phyloP scores from a whole-genome alignment of 2,888 invertebrate species.

The Sipha maydis region DNA sequence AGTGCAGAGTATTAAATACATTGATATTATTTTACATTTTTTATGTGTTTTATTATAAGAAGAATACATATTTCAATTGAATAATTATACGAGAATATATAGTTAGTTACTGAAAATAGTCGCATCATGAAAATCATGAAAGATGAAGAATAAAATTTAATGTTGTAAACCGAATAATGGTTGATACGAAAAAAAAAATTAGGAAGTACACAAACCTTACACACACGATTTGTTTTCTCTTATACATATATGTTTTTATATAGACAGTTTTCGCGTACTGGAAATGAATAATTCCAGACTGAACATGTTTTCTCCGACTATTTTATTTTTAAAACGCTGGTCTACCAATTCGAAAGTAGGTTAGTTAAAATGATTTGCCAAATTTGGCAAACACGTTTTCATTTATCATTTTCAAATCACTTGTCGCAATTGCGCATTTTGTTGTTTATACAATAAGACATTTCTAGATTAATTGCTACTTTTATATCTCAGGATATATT shows the following conservation, averaged over 20 bases:
- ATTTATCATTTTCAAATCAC: not conserved
- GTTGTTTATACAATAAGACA: not conserved
- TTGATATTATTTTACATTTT: too few relatives aligned
- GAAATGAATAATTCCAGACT: constrained; percentile 17
- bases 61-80: too few relatives aligned
- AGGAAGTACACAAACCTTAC: not conserved
- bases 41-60: too few relatives aligned
- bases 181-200: too few relatives aligned
- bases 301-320: constrained; percentile 9
- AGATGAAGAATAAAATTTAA: too few relatives aligned
- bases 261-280: not conserved
- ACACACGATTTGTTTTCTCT: constrained; percentile 5
- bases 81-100: too few relatives aligned
- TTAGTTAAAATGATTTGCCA: constrained; percentile 5
- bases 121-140: too few relatives aligned
- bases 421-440: not conserved
- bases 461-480: not conserved
- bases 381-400: constrained; percentile 48
- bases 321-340: not conserved
- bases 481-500: too few relatives aligned
- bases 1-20: too few relatives aligned
- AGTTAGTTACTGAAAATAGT: too few relatives aligned
- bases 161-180: too few relatives aligned
- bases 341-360: not conserved
- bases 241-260: not conserved